Percentiles rank a stretch among this genome's conserved stretches.
Evolutionary conservation across 2,888 invertebrate genomes (phyloP).

Genomic region (Callyntrura guangdongensis): DNA sequence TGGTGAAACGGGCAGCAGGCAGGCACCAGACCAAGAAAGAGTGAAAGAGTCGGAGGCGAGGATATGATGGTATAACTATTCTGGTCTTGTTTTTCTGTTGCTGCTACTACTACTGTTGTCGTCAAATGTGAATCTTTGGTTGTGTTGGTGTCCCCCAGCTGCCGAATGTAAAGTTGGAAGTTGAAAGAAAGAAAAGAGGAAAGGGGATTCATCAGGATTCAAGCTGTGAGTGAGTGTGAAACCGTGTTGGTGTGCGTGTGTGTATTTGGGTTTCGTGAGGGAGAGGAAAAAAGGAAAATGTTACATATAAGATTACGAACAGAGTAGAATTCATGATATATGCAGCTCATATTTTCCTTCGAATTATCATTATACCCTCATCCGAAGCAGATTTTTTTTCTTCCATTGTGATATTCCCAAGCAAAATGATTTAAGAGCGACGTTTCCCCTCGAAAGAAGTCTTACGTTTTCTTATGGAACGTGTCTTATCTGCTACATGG

Average conservation of each 20-base stretch:
- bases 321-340: constrained; percentile 14
- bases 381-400: constrained; percentile 2
- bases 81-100: constrained; percentile 61
- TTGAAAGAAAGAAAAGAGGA: not conserved
- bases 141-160: constrained; percentile 5
- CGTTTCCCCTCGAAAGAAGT: constrained; percentile 3
- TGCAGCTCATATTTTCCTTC: constrained; percentile 19
- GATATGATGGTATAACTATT: constrained; percentile 67
- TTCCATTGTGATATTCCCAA: constrained; percentile 41
- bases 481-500: not conserved
- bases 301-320: not conserved
- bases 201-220: constrained; percentile 54
- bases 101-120: constrained; percentile 20
- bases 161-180: not conserved
- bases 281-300: not conserved
- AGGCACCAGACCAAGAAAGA: not conserved
- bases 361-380: not conserved
- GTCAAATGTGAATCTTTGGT: constrained; percentile 26
- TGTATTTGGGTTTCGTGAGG: constrained; percentile 48
- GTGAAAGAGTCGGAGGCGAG: not conserved
- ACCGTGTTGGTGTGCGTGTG: constrained; percentile 56
- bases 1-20: too few relatives aligned
- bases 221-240: constrained; percentile 67
- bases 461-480: constrained; percentile 1
- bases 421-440: not conserved